A percentile compares a stretch with the other conserved stretches of the same genome.
Conservation (phyloP, 2,888 invertebrate species). For the Tachina grossa region DNA sequence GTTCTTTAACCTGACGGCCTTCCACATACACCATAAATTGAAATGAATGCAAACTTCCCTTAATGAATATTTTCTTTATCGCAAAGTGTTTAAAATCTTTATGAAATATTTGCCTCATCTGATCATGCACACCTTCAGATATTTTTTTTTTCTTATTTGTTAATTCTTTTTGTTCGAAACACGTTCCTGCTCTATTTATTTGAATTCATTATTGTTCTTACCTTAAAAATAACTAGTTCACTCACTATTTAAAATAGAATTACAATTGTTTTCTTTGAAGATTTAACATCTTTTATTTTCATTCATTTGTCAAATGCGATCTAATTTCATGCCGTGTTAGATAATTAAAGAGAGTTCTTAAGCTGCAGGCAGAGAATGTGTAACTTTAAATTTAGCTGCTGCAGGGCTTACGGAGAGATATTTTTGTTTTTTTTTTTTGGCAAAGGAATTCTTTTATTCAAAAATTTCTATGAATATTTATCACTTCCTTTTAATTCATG, state of each 20-base stretch:
- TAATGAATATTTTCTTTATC: too few relatives aligned
- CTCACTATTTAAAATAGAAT: slow-evolving; percentile 17
- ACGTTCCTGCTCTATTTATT: slow-evolving; percentile 18
- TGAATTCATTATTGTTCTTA: background rate
- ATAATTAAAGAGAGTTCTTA: slow-evolving; percentile 10
- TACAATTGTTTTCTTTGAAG: slow-evolving; percentile 5
- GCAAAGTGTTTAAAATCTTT: too few relatives aligned
- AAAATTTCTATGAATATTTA: too few relatives aligned
- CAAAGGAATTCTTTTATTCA: too few relatives aligned
- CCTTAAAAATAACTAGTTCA: slow-evolving; percentile 8
- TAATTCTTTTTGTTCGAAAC: slow-evolving; percentile 31
- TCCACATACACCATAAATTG: too few relatives aligned
- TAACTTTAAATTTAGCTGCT: background rate
- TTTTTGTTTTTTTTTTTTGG: background rate
- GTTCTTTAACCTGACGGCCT: too few relatives aligned
- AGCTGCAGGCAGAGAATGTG: background rate
- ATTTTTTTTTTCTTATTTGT: background rate
- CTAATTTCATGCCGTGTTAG: slow-evolving; percentile 33
- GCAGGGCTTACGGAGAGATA: background rate
- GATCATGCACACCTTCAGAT: background rate
- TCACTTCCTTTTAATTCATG: too few relatives aligned
- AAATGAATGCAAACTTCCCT: too few relatives aligned
- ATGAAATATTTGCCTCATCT: background rate
- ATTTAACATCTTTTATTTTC: background rate
- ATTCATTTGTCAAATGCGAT: slow-evolving; percentile 12